Base-by-base conservation (phyloP, 1,140 invertebrate species). In the Cyclina sinensis region DNA sequence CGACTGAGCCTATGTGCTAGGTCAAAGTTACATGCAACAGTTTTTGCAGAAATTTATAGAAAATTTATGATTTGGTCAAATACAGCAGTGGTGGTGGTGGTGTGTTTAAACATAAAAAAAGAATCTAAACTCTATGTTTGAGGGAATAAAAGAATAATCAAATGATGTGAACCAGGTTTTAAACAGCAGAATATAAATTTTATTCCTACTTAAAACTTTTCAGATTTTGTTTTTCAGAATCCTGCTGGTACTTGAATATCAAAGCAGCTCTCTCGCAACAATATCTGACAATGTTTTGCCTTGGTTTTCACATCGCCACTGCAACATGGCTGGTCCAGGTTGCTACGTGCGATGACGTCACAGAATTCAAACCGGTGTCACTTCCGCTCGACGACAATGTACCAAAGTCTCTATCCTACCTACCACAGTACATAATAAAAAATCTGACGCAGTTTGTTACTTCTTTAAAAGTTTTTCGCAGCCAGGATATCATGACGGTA, bases 381-480 rank as follows among this genome's bases (percentile, higher is more conserved):
- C 97, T 98, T 95, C 98, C 97, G 30, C 93, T 98, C 21, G 94
- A 97, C 24, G 95, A 96, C 9, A 93, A 88, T 9, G 89, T 92
- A 11, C 93, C 94, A 30, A 57, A 85, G 21, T 81, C 88, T 24
- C 94, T 96, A 92, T 97, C 97, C 93, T 98, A 97, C 94, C 97
- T 99, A 94, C 98, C 98, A 54, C 98, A 99, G 96, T 98, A 98
- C 93, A 95, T 99, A n/a, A 96, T 98, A 24, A 98, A 98, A 94
- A 99, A 99, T 95, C 96, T 98, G 80, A 97, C 98, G 16, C 97
- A 97, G 46, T 97, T 97, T 95, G 96, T 99, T 86, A 97, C 97
- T 83, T 97, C 98, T 93, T 88, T 97, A 93, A 94, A 97, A 57
- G 97, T 97, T 32, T 96, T 97, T 95, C 96, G 96, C 88, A 92